Evolutionary conservation across 1,140 invertebrate genomes (phyloP).

Genomic region (Drosophila melanogaster): DNA sequence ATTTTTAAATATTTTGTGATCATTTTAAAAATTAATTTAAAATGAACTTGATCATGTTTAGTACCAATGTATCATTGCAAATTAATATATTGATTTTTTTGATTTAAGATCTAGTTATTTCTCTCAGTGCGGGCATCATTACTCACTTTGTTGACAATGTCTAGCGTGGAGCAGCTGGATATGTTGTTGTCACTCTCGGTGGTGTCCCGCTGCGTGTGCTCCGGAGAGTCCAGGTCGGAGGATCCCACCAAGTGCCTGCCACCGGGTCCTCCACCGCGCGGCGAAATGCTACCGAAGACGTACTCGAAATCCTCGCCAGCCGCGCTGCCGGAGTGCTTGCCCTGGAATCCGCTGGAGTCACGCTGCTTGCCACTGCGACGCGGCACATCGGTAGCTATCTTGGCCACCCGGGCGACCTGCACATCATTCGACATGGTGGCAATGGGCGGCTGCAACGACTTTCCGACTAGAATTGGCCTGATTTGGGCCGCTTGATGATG

Average conservation of each 20-base stretch:
- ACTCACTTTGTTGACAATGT: constrained; percentile 83
- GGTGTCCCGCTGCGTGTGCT: constrained; percentile 74
- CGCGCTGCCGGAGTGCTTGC: constrained; percentile 40
- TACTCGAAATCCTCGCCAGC: constrained; percentile 62
- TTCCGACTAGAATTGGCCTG: constrained; percentile 28
- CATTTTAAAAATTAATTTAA: no score
- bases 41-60: no score
- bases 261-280: constrained; percentile 41
- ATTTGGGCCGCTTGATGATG: constrained; percentile 12
- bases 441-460: constrained; percentile 1
- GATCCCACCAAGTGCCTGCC: constrained; percentile 51
- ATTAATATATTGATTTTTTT: background rate
- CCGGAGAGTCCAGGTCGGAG: constrained; percentile 68
- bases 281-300: constrained; percentile 75
- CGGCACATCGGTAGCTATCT: constrained; percentile 54
- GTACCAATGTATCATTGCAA: no score
- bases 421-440: constrained; percentile 76
- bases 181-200: constrained; percentile 84
- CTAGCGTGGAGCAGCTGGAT: constrained; percentile 82
- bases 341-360: constrained; percentile 17
- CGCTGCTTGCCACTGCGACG: constrained; percentile 51
- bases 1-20: no score
- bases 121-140: constrained; percentile 9
- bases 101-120: background rate
- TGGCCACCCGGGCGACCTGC: constrained; percentile 79